A percentile compares a stretch with the other conserved stretches of the same genome.
Evolutionary conservation across 2,888 invertebrate genomes (phyloP).

Genomic region (Salpingus planirostris): DNA sequence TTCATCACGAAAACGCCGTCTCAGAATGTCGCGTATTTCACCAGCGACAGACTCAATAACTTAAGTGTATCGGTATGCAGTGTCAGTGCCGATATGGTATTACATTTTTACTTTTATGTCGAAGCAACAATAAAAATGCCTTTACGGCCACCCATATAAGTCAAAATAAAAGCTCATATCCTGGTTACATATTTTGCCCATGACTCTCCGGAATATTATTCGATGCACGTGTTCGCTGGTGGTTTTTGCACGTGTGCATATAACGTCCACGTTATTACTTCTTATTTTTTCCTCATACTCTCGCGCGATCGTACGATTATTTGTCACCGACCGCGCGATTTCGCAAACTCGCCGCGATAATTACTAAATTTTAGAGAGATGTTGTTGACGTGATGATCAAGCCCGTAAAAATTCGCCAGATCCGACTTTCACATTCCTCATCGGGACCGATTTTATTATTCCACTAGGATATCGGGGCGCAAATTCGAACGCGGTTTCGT

Average conservation of each 20-base stretch:
- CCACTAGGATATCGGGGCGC: no score
- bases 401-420: no score
- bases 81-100: slow-evolving; percentile 23
- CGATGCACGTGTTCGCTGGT: slow-evolving; percentile 13
- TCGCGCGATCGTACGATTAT: no score
- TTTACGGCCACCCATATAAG: slow-evolving; percentile 24
- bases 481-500: no score
- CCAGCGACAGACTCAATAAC: slow-evolving; percentile 17
- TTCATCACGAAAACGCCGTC: slow-evolving; percentile 13
- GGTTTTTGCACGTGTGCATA: slow-evolving; percentile 13
- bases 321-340: no score
- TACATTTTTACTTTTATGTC: slow-evolving; percentile 26
- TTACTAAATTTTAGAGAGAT: no score
- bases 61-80: slow-evolving; percentile 19
- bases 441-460: no score
- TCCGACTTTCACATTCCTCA: no score
- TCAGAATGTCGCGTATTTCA: slow-evolving; percentile 12
- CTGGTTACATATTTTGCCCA: slow-evolving; percentile 24
- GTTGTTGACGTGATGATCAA: no score
- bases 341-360: no score
- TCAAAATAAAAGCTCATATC: slow-evolving; percentile 21
- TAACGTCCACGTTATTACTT: no score
- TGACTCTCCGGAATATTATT: slow-evolving; percentile 21
- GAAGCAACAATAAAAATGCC: slow-evolving; percentile 26
- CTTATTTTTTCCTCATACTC: no score